Evolutionary conservation across 2,888 invertebrate genomes (phyloP), one percentile per base, ranked within the genome.

Genomic region (Chrysolina americana): DNA sequence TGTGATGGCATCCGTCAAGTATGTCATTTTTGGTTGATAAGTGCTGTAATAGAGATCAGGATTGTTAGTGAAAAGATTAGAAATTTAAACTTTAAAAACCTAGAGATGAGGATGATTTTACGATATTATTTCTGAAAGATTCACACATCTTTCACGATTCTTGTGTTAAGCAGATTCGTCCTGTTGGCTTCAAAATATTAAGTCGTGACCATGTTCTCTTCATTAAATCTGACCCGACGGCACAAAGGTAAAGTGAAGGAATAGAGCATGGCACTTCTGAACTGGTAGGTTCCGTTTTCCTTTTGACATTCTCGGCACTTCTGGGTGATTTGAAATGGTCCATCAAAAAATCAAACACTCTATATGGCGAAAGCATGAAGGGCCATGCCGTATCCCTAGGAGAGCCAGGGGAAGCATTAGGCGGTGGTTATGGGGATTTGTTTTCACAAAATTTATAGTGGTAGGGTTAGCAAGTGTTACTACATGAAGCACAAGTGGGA

Each of bases 181-280:
- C 28, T 5, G 5, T 2, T 28, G 28, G 2, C 2, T 36, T 36
- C 36, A 36, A 36, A 36, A 36, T 36, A 36, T 36, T 36, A 2
- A 10, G 17, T 17, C 8, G 2, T 15, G 23, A 19, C 59, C 59
- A 59, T 44, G 65, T 47, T 19, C 21, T 44, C 44, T 21, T 23
- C 23, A 65, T 65, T 47, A 47, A 17, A 50, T 66, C 11, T 66
- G 44, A 36, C 41, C 9, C n/a, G 19, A 53, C 53, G 68, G 56
- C 50, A 41, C 41, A 36, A 41, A 11, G 41, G 15, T 41, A 65
- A 75, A 75, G 72, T 72, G 75, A 41, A 82, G 80, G 81, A 53
- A 81, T 76, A 79, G 82, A 86, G 88, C 87, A 88, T 88, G 88
- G 88, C 88, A 86, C 87, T 87, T 87, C 87, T 83, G 79, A 79